Evolutionary conservation across 2,888 invertebrate genomes (phyloP), one percentile per base, ranked within the genome.

Genomic region (Drosophila neoperkinsi): DNA sequence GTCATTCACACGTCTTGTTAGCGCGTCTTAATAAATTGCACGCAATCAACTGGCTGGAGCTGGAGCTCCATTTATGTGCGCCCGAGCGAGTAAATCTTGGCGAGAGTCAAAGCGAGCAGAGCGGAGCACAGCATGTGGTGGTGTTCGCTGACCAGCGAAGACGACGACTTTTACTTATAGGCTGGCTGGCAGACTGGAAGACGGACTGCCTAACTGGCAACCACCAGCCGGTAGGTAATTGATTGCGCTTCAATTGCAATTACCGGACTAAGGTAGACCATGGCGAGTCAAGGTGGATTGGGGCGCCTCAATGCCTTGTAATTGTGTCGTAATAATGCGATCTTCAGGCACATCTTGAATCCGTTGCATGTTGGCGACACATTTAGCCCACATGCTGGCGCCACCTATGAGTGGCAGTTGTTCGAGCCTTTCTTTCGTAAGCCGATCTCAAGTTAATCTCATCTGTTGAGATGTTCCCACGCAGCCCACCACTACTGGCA

Each of bases 171-270:
- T 79, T 79, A 79, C 79, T 79, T 71, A 61, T 36, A 51, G 38
- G 38, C 38, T 38, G 46, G 21, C 21, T 46, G 46, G 43, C 46
- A 9, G 56, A 53, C 50, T n/a, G 58, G 31, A 41, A 60, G 70
- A 73, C 61, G 66, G 58, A 74, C 65, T 58, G 10, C 58, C 59
- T 36, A 64, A 59, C 56, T 56, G 72, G 72, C 78, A 80, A 79
- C 91, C 90, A 89, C 91, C 91, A 91, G 88, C 86, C 90, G 90
- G 88, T 84, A 81, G 82, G 90, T 91, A 91, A 91, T 91, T 91
- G 88, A 90, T 88, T 88, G 90, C 86, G 80, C 88, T 88, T 88
- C 88, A 88, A 90, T 88, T 88, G 88, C 88, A 88, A 88, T 88
- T 88, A 88, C 90, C 84, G 68, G 74, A 68, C 71, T 74, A 71